phyloP scores from a whole-genome alignment of 2,797 vertebrate genomes.

The Pipistrellus pipistrellus region DNA sequence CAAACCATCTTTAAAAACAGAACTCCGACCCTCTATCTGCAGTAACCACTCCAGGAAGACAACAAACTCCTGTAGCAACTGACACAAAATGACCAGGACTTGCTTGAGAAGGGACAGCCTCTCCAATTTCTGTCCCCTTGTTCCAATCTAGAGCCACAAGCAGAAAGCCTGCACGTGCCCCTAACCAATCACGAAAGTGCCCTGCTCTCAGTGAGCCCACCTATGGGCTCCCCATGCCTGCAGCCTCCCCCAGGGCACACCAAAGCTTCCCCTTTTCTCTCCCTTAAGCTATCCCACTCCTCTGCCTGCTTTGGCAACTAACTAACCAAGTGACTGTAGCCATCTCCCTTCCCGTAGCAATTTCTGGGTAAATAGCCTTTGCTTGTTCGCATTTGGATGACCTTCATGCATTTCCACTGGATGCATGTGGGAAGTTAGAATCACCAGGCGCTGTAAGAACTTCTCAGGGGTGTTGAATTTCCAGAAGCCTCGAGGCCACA shows the following conservation, averaged over 20 bases:
- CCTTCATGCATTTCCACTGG: too few relatives aligned
- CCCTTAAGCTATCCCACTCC: too few relatives aligned
- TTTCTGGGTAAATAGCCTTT: too few relatives aligned
- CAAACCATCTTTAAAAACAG: neutral
- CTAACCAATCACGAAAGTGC: neutral
- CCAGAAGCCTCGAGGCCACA: constrained; percentile 72
- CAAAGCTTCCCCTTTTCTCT: too few relatives aligned
- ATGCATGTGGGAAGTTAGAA: too few relatives aligned
- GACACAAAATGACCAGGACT: neutral
- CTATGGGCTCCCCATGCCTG: too few relatives aligned
- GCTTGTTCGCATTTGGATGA: too few relatives aligned
- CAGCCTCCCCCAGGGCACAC: too few relatives aligned
- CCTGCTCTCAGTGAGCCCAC: neutral
- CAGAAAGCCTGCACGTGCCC: neutral
- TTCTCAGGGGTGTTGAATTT: constrained; percentile 76
- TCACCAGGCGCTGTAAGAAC: constrained; percentile 79
- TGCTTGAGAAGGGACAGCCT: neutral
- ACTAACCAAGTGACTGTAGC: too few relatives aligned
- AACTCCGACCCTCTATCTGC: neutral
- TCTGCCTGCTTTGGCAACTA: too few relatives aligned
- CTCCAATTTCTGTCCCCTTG: neutral
- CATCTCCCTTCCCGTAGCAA: too few relatives aligned
- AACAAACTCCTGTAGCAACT: neutral
- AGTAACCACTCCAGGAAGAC: neutral
- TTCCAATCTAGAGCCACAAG: neutral